These are phyloP conservation scores for Harpagifer antarcticus DNA, from an alignment of 2,797 vertebrate species.

Conservation along the genomic window DNA sequence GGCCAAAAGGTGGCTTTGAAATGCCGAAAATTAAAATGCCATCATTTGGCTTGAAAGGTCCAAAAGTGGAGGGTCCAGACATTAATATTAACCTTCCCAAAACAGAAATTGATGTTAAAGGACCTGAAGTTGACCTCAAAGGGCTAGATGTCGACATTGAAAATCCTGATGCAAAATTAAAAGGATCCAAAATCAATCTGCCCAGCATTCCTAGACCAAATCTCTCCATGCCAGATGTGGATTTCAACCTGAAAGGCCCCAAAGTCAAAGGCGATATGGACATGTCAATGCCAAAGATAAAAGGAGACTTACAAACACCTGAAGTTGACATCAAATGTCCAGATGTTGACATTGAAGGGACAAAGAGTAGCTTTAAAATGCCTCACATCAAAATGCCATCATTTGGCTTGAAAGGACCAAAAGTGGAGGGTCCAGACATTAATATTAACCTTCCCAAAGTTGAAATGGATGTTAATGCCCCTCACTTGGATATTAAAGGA, in stretches of 20 bases:
- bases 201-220: no score
- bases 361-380: no score
- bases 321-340: background rate
- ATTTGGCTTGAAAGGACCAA: background rate
- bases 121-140: background rate
- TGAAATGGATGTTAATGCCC: background rate
- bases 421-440: background rate
- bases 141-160: conserved; percentile 44
- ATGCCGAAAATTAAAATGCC: background rate
- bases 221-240: no score
- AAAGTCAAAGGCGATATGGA: no score
- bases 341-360: no score
- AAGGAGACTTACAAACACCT: background rate
- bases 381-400: no score
- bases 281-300: no score
- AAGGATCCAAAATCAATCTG: no score
- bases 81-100: background rate
- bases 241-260: no score
- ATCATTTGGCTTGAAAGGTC: background rate
- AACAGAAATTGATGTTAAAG: background rate
- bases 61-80: background rate
- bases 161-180: no score
- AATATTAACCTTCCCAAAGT: background rate
- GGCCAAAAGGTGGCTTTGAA: background rate
- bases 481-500: background rate